Percentiles rank a stretch among this genome's conserved stretches.
These are phyloP conservation scores for Brevipalpus yothersi DNA, from an alignment of 1,140 invertebrate species.

Conservation along the genomic window DNA sequence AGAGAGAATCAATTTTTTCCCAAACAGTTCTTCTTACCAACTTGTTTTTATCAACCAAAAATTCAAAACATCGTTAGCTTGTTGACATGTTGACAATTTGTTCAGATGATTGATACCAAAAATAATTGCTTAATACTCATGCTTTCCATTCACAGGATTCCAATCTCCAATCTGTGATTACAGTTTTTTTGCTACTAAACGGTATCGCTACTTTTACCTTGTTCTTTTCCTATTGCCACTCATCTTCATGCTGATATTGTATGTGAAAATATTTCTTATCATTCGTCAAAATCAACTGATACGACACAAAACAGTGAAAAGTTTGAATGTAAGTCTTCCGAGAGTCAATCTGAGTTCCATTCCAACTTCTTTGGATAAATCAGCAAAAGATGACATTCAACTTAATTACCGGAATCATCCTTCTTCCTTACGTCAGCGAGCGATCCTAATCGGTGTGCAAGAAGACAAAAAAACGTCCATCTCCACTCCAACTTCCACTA, in stretches of 20 bases:
- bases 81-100: background rate
- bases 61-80: background rate
- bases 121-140: background rate
- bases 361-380: no score
- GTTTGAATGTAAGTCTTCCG: no score
- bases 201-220: constrained; percentile 6
- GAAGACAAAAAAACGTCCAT: no score
- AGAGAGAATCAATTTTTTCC: no score
- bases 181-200: constrained; percentile 2
- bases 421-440: no score
- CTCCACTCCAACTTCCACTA: no score
- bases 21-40: background rate
- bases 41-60: background rate
- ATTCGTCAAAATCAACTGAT: constrained; percentile 25
- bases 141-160: constrained; percentile 3
- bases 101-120: background rate
- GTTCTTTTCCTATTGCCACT: constrained; percentile 22
- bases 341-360: no score
- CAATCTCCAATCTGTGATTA: constrained; percentile 1
- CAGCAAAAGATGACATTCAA: no score
- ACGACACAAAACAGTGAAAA: no score
- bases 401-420: no score
- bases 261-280: constrained; percentile 30
- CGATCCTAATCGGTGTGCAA: no score
- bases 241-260: constrained; percentile 29